Evolutionary conservation across 2,113 vertebrate genomes (phyloP), one percentile per base, ranked within the genome.

Genomic region (Carlito syrichta): DNA sequence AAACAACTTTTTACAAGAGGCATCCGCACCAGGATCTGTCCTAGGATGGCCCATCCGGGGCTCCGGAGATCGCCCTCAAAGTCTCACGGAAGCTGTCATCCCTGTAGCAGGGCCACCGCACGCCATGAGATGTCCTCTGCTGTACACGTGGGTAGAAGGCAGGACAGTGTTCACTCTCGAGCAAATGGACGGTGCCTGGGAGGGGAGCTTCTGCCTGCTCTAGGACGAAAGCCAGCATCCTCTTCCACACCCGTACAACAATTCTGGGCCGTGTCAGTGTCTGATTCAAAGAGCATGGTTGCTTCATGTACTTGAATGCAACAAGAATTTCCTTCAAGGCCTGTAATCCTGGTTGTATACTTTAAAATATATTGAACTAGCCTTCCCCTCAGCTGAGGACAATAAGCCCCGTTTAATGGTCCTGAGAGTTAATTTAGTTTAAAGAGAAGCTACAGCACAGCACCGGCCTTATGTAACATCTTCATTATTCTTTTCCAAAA

Each of bases 401-500:
- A 84, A 52, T 77, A 85, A 58, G 25, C 30, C n/a, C 23, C 62
- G 77, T 52, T 82, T 82, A 94, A 78, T 88, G 35, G 19, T 58
- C 16, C 8, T 56, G 63, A 54, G 38, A 68, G 84, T 74, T 50
- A 73, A 88, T 76, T 95, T 63, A 92, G 30, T 66, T 93, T 89
- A 78, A 86, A 92, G 73, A 95, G 20, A 89, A 68, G 19, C 91
- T 0, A 78, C 12, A 96, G 9, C 20, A 84, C 7, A 45, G 54
- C 52, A 50, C 19, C 48, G 50, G 66, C 90, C 20, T 96, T 88
- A 81, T 3, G 87, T 19, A 92, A n/a, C 62, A 71, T 78, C 52
- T 94, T 96, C n/a, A 63, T 82, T 73, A 23, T 43, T 83, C 19
- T 85, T 96, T 92, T 74, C 62, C 62, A 63, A 92, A 97, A 50